A percentile compares a stretch with the other conserved stretches of the same genome.
Evolutionary conservation across 1,140 invertebrate species (phyloP).

Genomic region (Hyles euphorbiae): DNA sequence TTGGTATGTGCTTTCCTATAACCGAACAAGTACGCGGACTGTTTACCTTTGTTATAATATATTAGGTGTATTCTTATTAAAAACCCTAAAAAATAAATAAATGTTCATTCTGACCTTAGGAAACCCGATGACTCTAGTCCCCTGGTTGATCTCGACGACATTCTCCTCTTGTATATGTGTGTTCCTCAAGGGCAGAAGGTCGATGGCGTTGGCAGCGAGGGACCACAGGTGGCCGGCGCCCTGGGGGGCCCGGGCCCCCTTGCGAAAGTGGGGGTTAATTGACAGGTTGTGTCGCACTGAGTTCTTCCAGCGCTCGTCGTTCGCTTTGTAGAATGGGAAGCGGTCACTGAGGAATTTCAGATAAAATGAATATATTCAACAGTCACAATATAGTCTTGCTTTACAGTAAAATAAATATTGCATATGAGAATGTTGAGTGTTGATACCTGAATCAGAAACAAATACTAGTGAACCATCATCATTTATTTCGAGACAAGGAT

Average conservation of each 20-base stretch:
- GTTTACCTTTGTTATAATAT: no score
- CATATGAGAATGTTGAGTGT: no score
- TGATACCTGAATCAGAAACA: no score
- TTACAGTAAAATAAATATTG: no score
- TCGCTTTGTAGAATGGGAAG: slow-evolving; percentile 90
- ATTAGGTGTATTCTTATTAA: no score
- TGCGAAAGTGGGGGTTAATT: slow-evolving; percentile 92
- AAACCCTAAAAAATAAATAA: neutral
- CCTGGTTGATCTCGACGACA: slow-evolving; percentile 13
- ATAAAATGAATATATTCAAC: no score
- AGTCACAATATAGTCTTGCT: no score
- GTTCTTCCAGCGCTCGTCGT: slow-evolving; percentile 94
- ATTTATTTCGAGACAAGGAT: no score
- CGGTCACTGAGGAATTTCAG: slow-evolving; percentile 79
- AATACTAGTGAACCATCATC: no score
- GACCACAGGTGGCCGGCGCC: slow-evolving; percentile 92
- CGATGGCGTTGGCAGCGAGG: slow-evolving; percentile 74
- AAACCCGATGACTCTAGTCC: slow-evolving; percentile 45
- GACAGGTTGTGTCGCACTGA: slow-evolving; percentile 91
- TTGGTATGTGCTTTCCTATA: no score
- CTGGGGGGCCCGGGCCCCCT: slow-evolving; percentile 87
- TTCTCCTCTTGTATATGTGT: slow-evolving; percentile 34
- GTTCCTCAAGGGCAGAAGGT: slow-evolving; percentile 51
- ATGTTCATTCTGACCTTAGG: slow-evolving; percentile 42
- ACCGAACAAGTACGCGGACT: no score